Conservation (phyloP, 1,140 invertebrate genomes). For the Drosophila lacertosa region DNA sequence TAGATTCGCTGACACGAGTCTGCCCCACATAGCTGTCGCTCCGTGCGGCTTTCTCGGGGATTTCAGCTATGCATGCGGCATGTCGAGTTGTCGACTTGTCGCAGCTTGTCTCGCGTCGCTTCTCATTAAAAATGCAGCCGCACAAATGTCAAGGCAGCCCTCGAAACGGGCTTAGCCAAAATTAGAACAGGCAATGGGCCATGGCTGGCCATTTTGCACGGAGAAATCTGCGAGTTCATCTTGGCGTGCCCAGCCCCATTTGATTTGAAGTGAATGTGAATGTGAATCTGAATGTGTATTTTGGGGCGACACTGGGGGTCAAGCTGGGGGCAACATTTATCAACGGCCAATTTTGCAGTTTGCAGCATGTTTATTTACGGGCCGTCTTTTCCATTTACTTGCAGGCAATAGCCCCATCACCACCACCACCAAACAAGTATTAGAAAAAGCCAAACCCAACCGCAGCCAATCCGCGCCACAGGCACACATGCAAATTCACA, state of each 20-base stretch:
- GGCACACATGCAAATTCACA: constrained; percentile 68
- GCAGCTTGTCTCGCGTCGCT: constrained; percentile 7
- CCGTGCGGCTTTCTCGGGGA: constrained; percentile 2
- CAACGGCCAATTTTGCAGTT: constrained; percentile 46
- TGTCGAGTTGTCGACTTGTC: too few species aligned
- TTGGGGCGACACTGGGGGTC: constrained; percentile 22
- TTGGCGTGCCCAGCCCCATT: constrained; percentile 36
- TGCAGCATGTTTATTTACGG: constrained; percentile 43
- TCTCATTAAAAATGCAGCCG: constrained; percentile 30
- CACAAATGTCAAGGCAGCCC: constrained; percentile 51
- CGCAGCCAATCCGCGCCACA: constrained; percentile 23
- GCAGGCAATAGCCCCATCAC: constrained; percentile 50
- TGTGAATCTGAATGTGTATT: constrained; percentile 16
- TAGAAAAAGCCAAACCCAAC: constrained; percentile 46
- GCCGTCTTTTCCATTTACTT: constrained; percentile 31
- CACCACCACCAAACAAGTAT: constrained; percentile 40
- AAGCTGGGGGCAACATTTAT: constrained; percentile 50
- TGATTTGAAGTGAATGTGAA: constrained; percentile 29
- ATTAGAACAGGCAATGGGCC: constrained; percentile 31
- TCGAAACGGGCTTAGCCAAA: constrained; percentile 21
- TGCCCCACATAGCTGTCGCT: constrained; percentile 12
- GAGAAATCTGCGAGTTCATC: constrained; percentile 25
- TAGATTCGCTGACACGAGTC: constrained; percentile 3
- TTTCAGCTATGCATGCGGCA: constrained; percentile 18
- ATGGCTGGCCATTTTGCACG: neutral